These are phyloP conservation scores for Propithecus deckenii DNA, from an alignment of 2,797 vertebrate species.

Conservation along the genomic window DNA sequence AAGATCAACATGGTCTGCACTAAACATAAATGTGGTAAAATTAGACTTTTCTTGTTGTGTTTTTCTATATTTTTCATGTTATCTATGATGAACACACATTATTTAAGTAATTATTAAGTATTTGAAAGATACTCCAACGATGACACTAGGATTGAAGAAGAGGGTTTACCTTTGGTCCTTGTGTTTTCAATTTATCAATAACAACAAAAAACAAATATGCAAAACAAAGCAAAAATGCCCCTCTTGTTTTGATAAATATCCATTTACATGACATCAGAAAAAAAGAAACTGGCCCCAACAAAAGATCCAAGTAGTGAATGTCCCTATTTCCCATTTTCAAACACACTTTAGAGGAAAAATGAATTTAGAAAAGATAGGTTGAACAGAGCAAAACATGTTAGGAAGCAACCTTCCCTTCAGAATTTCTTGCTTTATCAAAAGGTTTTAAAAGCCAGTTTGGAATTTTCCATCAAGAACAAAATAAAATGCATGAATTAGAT, in stretches of 20 bases:
- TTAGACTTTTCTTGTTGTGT: background rate
- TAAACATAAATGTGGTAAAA: background rate
- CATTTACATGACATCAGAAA: background rate
- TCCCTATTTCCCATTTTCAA: background rate
- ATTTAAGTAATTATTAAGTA: background rate
- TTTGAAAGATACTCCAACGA: background rate
- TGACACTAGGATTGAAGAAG: background rate
- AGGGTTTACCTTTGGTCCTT: background rate
- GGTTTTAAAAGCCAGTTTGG: background rate
- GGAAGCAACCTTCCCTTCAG: background rate
- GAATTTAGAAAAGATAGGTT: background rate
- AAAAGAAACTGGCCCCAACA: background rate
- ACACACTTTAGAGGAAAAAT: background rate
- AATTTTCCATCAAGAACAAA: constrained; percentile 39
- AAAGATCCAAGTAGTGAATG: background rate
- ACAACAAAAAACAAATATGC: background rate
- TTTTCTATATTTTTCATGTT: background rate
- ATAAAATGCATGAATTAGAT: background rate
- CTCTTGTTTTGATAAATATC: background rate
- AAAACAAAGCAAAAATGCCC: background rate
- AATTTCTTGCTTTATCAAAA: background rate
- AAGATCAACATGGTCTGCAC: background rate
- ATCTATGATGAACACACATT: background rate
- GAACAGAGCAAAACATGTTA: background rate
- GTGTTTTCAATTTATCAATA: background rate